Percentiles rank a stretch among this genome's conserved stretches.
Conservation (phyloP, 2,113 vertebrate genomes). For the Hydrolagus affinis region DNA sequence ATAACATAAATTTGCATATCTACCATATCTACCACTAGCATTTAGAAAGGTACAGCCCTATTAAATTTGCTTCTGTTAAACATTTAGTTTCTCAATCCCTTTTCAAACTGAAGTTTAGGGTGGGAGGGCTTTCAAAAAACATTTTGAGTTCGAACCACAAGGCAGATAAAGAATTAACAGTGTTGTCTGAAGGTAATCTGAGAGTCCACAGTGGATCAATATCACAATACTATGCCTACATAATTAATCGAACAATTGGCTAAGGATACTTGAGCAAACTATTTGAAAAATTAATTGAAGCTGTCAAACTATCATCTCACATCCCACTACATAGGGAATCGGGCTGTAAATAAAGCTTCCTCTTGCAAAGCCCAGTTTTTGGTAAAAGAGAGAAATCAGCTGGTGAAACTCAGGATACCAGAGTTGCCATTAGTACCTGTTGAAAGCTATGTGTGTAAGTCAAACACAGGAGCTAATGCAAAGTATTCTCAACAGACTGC, state of each 20-base stretch:
- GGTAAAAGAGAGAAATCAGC: constrained; percentile 30
- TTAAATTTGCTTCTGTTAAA: neutral
- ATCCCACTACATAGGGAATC: constrained; percentile 35
- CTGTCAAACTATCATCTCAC: constrained; percentile 37
- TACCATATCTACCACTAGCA: neutral
- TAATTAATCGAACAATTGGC: constrained; percentile 45
- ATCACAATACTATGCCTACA: constrained; percentile 35
- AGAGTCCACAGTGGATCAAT: constrained; percentile 11
- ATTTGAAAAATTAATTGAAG: constrained; percentile 43
- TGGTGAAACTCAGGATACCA: constrained; percentile 36
- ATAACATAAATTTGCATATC: neutral
- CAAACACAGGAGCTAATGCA: constrained; percentile 23
- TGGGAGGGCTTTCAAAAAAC: neutral
- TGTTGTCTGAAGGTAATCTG: neutral
- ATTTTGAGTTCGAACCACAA: neutral
- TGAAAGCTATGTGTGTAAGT: constrained; percentile 37
- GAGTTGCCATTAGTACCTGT: constrained; percentile 20
- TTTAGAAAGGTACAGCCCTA: neutral
- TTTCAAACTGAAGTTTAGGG: neutral
- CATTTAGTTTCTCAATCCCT: neutral
- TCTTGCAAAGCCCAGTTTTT: constrained; percentile 30
- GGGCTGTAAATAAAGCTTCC: constrained; percentile 27
- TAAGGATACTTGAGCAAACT: constrained; percentile 40
- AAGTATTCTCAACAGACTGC: constrained; percentile 38
- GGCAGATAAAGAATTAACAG: constrained; percentile 1